Evolutionary conservation across 2,113 vertebrate species (phyloP).

Genomic region (Peromyscus maniculatus): DNA sequence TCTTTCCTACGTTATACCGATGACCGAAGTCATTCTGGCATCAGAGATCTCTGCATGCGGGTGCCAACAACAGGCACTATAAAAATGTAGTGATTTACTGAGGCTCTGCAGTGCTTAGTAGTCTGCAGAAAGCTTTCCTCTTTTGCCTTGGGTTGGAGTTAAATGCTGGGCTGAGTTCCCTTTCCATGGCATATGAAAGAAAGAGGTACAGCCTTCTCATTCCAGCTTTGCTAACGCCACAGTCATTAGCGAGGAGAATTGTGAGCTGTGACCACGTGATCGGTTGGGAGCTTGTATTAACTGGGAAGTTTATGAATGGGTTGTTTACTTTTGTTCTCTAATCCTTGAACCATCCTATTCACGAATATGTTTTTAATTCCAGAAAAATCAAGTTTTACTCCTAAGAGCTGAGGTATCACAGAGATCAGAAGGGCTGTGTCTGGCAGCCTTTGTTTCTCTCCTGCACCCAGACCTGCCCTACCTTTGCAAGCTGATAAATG

Average conservation of each 20-base stretch:
- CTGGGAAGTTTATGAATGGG: constrained; percentile 70
- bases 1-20: constrained; percentile 74
- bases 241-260: constrained; percentile 66
- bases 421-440: constrained; percentile 67
- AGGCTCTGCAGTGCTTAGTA: constrained; percentile 58
- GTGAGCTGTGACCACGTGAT: constrained; percentile 59
- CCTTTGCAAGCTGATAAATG: not conserved
- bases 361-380: constrained; percentile 73
- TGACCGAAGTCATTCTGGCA: constrained; percentile 56
- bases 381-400: constrained; percentile 77
- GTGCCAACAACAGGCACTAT: constrained; percentile 51
- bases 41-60: constrained; percentile 72
- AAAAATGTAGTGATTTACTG: constrained; percentile 51
- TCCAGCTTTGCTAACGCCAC: not conserved
- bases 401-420: constrained; percentile 66
- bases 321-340: constrained; percentile 34
- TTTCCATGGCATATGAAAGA: constrained; percentile 40
- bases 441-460: not conserved
- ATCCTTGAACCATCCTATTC: constrained; percentile 68
- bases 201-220: constrained; percentile 51
- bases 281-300: constrained; percentile 76
- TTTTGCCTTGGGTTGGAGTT: constrained; percentile 60
- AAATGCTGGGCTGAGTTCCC: constrained; percentile 33
- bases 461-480: not conserved
- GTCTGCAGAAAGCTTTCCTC: constrained; percentile 65